Conservation (phyloP, 2,797 vertebrate species). For the Odontamblyopus rebecca region DNA sequence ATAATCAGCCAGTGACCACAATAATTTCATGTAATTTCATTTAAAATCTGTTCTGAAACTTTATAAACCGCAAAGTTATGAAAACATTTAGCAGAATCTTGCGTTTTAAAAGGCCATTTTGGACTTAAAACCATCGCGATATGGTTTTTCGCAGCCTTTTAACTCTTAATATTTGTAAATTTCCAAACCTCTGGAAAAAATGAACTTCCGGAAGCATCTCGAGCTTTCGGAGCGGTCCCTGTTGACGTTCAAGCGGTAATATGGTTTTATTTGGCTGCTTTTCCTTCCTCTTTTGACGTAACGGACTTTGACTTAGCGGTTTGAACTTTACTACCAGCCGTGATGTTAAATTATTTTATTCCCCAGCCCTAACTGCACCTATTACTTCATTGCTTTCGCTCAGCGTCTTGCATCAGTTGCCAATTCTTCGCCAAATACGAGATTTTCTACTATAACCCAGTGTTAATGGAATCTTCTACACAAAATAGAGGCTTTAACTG, state of each 20-base stretch:
- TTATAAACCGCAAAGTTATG: too few species aligned
- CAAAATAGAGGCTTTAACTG: background rate
- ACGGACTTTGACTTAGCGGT: background rate
- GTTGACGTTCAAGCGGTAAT: background rate
- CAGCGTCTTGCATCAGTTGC: slow-evolving; percentile 13
- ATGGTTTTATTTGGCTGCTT: background rate
- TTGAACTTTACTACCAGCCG: background rate
- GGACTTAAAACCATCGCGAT: too few species aligned
- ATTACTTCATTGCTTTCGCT: background rate
- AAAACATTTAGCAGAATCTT: too few species aligned
- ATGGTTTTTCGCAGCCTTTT: too few species aligned
- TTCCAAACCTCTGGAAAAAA: too few species aligned
- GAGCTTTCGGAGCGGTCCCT: too few species aligned
- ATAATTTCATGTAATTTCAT: too few species aligned
- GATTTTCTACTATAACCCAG: slow-evolving; percentile 15
- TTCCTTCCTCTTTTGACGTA: background rate
- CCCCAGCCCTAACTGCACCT: background rate
- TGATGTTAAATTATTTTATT: background rate
- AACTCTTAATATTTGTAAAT: too few species aligned
- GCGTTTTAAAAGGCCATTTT: too few species aligned
- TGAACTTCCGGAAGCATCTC: too few species aligned
- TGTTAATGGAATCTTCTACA: slow-evolving; percentile 1
- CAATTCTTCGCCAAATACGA: background rate
- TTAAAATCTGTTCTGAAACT: too few species aligned
- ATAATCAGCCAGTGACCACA: too few species aligned